phyloP scores from a whole-genome alignment of 2,797 vertebrate genomes.

The Margarornis squamiger region DNA sequence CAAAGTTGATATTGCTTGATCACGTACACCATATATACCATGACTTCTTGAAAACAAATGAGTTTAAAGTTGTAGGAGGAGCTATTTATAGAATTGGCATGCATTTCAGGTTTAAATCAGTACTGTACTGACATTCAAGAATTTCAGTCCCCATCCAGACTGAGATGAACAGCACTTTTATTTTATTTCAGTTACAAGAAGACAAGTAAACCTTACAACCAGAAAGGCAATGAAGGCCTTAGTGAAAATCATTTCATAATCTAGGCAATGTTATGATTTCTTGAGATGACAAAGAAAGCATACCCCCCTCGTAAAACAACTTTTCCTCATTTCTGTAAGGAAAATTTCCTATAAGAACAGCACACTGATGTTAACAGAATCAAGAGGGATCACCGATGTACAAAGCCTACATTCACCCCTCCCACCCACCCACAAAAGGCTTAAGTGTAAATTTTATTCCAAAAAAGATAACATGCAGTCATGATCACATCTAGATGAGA shows the following conservation, averaged over 20 bases:
- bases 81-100: neutral
- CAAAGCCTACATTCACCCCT: constrained; percentile 27
- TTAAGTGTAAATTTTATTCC: constrained; percentile 44
- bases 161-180: constrained; percentile 81
- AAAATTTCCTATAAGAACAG: constrained; percentile 49
- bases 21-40: neutral
- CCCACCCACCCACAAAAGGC: neutral
- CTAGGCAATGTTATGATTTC: constrained; percentile 73
- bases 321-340: constrained; percentile 66
- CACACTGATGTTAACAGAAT: constrained; percentile 36
- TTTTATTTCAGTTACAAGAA: constrained; percentile 79
- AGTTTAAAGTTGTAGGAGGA: neutral
- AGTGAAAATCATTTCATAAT: constrained; percentile 74
- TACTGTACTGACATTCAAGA: constrained; percentile 69
- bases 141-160: constrained; percentile 80
- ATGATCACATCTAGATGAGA: constrained; percentile 20
- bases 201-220: constrained; percentile 82
- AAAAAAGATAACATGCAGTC: constrained; percentile 24
- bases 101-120: constrained; percentile 16
- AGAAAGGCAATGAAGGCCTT: constrained; percentile 79
- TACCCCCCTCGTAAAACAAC: constrained; percentile 67
- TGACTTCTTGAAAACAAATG: neutral
- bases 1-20: neutral
- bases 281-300: constrained; percentile 75
- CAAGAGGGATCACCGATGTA: constrained; percentile 11